Evolutionary conservation across 2,797 vertebrate species (phyloP).

Genomic region (Philypnodon macrostomus): DNA sequence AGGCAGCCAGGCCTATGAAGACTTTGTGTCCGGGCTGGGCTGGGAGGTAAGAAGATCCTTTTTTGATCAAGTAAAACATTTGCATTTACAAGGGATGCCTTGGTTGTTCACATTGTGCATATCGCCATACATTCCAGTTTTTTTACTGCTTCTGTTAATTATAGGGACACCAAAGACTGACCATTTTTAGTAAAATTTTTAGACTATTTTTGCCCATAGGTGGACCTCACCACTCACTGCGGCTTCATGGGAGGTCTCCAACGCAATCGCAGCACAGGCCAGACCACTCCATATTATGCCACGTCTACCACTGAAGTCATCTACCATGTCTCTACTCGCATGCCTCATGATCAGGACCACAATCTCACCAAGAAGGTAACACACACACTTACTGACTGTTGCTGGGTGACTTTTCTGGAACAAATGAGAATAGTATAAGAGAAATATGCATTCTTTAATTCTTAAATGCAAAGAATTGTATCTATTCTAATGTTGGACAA

Average conservation of each 20-base stretch:
- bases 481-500: neutral
- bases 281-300: constrained; percentile 94
- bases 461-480: constrained; percentile 10
- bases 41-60: constrained; percentile 86
- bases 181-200: too few species aligned
- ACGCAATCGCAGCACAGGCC: constrained; percentile 93
- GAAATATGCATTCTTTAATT: too few species aligned
- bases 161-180: too few species aligned
- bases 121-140: too few species aligned
- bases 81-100: too few species aligned
- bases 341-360: constrained; percentile 96
- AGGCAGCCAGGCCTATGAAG: constrained; percentile 96
- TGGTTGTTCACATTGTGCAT: too few species aligned
- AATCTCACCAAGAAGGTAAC: constrained; percentile 95
- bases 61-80: neutral
- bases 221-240: constrained; percentile 94
- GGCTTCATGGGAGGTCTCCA: constrained; percentile 98
- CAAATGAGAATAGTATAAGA: neutral
- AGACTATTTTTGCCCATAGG: constrained; percentile 70
- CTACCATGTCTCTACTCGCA: constrained; percentile 97
- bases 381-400: neutral
- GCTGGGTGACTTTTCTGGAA: too few species aligned
- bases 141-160: too few species aligned
- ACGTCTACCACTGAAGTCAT: constrained; percentile 97
- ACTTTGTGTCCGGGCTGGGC: constrained; percentile 96